Base-by-base conservation (phyloP, 2,113 vertebrate species). In the Noctilio leporinus region DNA sequence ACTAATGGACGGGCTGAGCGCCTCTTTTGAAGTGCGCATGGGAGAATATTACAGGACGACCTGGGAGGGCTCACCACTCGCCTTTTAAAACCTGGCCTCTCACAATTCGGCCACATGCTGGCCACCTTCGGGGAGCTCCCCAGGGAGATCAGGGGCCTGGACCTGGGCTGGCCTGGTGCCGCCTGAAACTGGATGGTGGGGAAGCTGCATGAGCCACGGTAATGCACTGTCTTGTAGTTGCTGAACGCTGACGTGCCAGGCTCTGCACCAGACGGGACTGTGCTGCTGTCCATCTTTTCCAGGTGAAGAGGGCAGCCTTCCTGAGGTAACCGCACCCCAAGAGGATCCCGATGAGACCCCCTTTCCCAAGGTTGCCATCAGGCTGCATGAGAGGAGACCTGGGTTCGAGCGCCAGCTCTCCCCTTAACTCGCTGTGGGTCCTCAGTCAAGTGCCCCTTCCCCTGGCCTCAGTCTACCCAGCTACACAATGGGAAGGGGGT, bases 31-130 rank as follows among this genome's bases (percentile, higher is more conserved):
- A 89, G 73, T 24, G 8, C 1, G 10, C 45, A 15, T 33, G 20
- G 0, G 9, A 65, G 88, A 33, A 51, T n/a, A 14, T 64, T 20
- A 24, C 0, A 30, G 62, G 38, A 85, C 43, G 2, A 0, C 33
- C 35, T 26, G 59, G 26, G 26, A 67, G 47, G 28, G 16, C 82
- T 14, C 19, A 0, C 20, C 2, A 43, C 80, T 19, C 47, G 62
- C 19, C 35, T 10, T 65, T 4, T 1, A 7, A 40, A 85, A 76
- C 45, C 91, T 11, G 49, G n/a, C 16, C 26, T 40, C 33, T 43
- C n/a, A 0, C 0, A 0, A 24, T 43, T 62, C 0, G 2, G 28
- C 4, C 16, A 17, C 0, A 5, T 17, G 0, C 51, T 4, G 17
- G 69, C 35, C 45, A 4, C 45, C 22, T 38, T 10, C 4, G 26